Base-by-base conservation (phyloP, 1,140 invertebrate genomes). In the Sminthurinus signatus region DNA sequence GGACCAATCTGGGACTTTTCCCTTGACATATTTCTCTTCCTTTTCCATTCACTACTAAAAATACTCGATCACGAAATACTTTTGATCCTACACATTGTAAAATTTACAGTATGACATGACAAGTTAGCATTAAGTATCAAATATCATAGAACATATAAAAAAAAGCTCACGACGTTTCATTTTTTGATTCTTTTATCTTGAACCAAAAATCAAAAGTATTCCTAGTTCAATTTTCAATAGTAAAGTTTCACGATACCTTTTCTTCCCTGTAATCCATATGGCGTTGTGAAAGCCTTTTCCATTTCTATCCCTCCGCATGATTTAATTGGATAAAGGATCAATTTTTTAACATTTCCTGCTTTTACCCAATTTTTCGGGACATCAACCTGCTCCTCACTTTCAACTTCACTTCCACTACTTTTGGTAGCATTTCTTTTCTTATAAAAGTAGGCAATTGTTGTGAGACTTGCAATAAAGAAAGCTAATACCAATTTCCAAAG, bases 241-340 rank as follows among this genome's bases (percentile, higher is more conserved):
- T 36, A 36, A 8, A 15, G 15, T 36, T 36, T 36, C 15, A 5
- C 5, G 15, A 36, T 8, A 48, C 23, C 44, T 48, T 48, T 48
- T 25, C 44, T 32, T 14, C 54, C 54, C 23, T 32, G 29, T 15
- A 71, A 48, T 28, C 65, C 69, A 2, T 68, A 27, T 27, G 59
- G 46, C 15, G 65, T 68, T 3, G 60, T 25, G 43, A 61, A 39
- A 14, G 63, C 69, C 10, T 55, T 39, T 1, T 65, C 50, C 0
- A 71, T 29, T 1, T 62, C 32, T 51, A 62, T 50, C 29, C 69
- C 69, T 23, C 27, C 39, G 27, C 69, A 71, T 0, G 69, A 71
- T 51, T 71, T 71, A 21, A 71, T 64, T 1, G 69, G 69, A 39
- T 63, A 71, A 17, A 68, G 31, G n/a, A 71, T 57, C 12, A 71